Conservation (phyloP, 2,113 vertebrate species). For the Myotis lucifugus region DNA sequence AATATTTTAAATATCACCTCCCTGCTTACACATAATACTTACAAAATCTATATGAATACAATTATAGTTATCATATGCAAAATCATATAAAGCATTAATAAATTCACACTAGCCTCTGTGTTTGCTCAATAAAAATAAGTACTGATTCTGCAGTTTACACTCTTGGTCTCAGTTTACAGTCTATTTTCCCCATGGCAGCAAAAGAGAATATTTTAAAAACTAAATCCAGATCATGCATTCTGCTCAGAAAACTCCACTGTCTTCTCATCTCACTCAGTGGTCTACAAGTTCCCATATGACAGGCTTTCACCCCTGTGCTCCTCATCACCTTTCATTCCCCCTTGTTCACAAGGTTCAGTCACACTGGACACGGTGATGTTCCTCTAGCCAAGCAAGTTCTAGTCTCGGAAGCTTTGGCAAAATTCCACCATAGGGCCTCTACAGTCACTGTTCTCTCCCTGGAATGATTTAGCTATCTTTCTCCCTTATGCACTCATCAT, state of each 20-base stretch:
- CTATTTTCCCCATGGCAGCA: background rate
- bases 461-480: background rate
- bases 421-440: background rate
- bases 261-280: background rate
- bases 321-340: no score
- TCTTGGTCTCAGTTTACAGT: background rate
- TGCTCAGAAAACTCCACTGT: background rate
- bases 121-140: background rate
- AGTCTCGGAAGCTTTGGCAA: background rate
- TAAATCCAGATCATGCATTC: background rate
- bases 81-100: background rate
- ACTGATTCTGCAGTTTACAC: background rate
- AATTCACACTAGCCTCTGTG: background rate
- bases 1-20: background rate
- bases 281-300: background rate
- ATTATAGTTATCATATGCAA: background rate
- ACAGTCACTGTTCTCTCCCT: background rate
- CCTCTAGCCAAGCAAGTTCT: background rate
- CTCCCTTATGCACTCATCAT: background rate
- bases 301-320: background rate
- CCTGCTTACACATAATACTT: background rate
- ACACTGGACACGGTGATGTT: background rate
- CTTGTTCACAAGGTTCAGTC: background rate
- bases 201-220: slow-evolving; percentile 2
- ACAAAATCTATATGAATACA: background rate